Base-by-base conservation (phyloP, 2,113 vertebrate species). In the Oreochromis tanganicae region DNA sequence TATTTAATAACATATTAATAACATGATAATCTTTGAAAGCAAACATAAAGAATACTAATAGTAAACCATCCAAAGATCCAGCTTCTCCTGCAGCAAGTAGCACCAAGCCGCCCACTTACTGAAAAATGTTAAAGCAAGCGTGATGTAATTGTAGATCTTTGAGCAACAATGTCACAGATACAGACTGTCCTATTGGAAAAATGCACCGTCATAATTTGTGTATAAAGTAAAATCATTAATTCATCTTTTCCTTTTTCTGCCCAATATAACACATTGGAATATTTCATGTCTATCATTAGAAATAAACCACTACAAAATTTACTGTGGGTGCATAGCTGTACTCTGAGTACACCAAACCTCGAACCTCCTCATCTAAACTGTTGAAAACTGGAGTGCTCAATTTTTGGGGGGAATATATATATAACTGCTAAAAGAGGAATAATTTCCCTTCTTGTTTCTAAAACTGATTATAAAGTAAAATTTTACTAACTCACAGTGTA, bases 21-120 rank as follows among this genome's bases (percentile, higher is more conserved):
- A 63, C 16, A 27, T 27, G 5, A 7, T 34, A 34, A 34, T 34
- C 7, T 34, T 34, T 34, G 34, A 34, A 34, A 34, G 8, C 34
- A 34, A 34, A 34, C 34, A 34, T 34, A 34, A 34, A 34, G 5
- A 34, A 34, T 34, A 7, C 7, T 34, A 7, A 34, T 7, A 34
- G 34, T 34, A 34, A 34, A 34, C 34, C 34, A 34, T 34, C 34
- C 34, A 34, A 34, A 34, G 34, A 34, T 27, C 27, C 27, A 27
- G 27, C 27, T 27, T 27, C 27, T 27, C 27, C 27, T 27, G 27
- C 27, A 27, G 27, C 27, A 27, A 27, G 27, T 27, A 27, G 27
- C 27, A 27, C 27, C 27, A 27, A 27, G 32, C 32, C 32, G 29
- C 29, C 0, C 0, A 3, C 16, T 63, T 63, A 61, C 5, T 19